Conservation (phyloP, 2,113 vertebrate species). For the Hiodon alosoides region DNA sequence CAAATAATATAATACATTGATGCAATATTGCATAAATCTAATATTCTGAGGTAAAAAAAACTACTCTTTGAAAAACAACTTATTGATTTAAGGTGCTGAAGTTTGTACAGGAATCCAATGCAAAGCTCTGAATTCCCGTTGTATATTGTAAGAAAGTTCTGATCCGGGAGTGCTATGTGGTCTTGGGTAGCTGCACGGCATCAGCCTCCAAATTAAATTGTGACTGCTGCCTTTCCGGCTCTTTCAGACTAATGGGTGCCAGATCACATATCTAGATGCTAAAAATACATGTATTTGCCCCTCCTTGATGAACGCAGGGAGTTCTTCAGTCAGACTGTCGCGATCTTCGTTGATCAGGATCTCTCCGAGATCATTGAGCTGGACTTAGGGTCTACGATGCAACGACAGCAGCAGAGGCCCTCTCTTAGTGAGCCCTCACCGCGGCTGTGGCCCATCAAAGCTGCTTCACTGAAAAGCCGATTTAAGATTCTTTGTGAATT, state of each 20-base stretch:
- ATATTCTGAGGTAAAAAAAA: neutral
- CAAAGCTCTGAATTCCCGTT: neutral
- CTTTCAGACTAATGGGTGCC: slow-evolving; percentile 43
- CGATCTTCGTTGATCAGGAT: slow-evolving; percentile 26
- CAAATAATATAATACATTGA: neutral
- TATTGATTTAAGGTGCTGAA: neutral
- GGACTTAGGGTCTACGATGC: neutral
- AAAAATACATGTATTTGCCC: slow-evolving; percentile 47
- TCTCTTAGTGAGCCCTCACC: neutral
- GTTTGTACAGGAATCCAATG: neutral
- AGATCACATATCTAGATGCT: slow-evolving; percentile 45
- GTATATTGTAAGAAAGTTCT: neutral
- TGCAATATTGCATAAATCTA: neutral
- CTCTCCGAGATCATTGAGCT: slow-evolving; percentile 18
- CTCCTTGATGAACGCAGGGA: slow-evolving; percentile 27
- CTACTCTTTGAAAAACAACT: neutral
- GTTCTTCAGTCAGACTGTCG: slow-evolving; percentile 41
- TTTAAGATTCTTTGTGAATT: slow-evolving; percentile 13
- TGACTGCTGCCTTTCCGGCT: slow-evolving; percentile 42
- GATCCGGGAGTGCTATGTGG: neutral
- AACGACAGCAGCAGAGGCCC: neutral
- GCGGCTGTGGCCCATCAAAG: neutral
- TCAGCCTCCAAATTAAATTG: slow-evolving; percentile 49
- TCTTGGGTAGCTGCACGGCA: neutral
- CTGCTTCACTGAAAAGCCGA: neutral